phyloP scores from a whole-genome alignment of 2,113 vertebrate species.

The Ophiodon elongatus region DNA sequence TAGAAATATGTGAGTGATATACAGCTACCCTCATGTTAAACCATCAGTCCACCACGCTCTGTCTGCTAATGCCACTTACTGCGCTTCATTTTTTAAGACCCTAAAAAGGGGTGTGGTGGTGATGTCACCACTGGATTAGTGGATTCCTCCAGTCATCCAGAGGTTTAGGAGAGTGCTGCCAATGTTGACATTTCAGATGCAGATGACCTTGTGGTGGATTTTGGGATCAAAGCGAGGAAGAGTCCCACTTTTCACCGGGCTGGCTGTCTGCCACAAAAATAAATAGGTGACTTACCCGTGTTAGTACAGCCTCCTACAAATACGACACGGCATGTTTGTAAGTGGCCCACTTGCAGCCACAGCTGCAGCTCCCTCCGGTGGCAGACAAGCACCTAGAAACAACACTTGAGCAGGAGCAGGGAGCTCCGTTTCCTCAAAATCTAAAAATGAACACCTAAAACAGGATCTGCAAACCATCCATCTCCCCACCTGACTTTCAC shows the following conservation, averaged over 20 bases:
- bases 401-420: neutral
- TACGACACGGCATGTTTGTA: slow-evolving; percentile 3
- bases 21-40: too few species aligned
- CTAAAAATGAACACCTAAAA: neutral
- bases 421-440: neutral
- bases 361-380: slow-evolving; percentile 60
- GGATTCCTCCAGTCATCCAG: neutral
- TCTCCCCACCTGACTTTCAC: neutral
- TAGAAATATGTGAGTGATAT: too few species aligned
- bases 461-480: neutral
- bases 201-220: neutral
- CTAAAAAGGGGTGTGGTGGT: neutral
- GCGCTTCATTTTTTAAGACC: neutral
- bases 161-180: neutral
- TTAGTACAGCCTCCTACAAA: slow-evolving; percentile 10
- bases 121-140: neutral
- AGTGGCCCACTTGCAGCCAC: neutral
- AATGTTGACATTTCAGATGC: slow-evolving; percentile 1
- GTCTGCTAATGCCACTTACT: neutral
- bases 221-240: neutral
- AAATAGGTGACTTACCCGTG: slow-evolving; percentile 51
- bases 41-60: slow-evolving; percentile 3
- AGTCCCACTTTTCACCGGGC: neutral
- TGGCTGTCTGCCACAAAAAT: neutral
- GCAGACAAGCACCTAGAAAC: slow-evolving; percentile 32